phyloP scores from a whole-genome alignment of 1,140 invertebrate species.

The Polypedilum pembai region DNA sequence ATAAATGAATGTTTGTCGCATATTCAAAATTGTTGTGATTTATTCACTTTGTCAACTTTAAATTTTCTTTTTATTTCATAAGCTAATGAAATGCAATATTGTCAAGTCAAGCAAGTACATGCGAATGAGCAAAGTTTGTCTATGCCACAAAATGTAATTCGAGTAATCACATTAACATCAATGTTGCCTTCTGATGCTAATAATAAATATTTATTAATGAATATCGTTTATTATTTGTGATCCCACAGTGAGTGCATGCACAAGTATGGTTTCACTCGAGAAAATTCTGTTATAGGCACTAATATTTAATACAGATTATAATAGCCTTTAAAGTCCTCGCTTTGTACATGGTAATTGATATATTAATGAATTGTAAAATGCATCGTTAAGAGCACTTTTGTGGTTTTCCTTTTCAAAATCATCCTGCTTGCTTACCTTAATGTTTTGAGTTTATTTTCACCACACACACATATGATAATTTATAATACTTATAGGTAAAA shows the following conservation, averaged over 20 bases:
- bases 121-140: not conserved
- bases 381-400: conserved; percentile 24
- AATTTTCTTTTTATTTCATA: too few relatives aligned
- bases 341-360: conserved; percentile 25
- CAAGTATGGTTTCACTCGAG: not conserved
- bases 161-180: conserved; percentile 1
- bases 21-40: too few relatives aligned
- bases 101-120: too few relatives aligned
- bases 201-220: conserved; percentile 9
- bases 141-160: not conserved
- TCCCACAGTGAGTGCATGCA: not conserved
- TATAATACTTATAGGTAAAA: too few relatives aligned
- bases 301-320: conserved; percentile 21
- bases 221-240: not conserved
- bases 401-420: not conserved
- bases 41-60: too few relatives aligned
- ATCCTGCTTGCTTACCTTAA: too few relatives aligned
- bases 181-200: not conserved
- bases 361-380: conserved; percentile 24
- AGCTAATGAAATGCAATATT: too few relatives aligned
- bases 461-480: too few relatives aligned
- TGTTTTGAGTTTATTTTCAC: too few relatives aligned
- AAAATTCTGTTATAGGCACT: not conserved
- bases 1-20: too few relatives aligned
- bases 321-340: conserved; percentile 23